Evolutionary conservation across 2,113 vertebrate genomes (phyloP).

Genomic region (Scophthalmus maximus): DNA sequence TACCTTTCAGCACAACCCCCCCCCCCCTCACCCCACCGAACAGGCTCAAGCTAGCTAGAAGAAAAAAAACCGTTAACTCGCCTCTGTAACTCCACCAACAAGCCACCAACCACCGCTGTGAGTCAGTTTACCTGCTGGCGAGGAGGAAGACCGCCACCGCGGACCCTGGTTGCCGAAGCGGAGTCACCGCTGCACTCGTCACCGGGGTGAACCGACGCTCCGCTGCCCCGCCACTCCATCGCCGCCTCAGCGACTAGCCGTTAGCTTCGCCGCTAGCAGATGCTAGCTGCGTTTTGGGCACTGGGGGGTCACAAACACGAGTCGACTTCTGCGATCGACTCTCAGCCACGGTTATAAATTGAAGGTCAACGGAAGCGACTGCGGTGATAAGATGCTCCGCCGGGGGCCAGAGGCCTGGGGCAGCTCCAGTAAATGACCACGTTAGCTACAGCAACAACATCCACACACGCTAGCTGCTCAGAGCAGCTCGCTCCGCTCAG

Average conservation of each 20-base stretch:
- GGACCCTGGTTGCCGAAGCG: slow-evolving; percentile 1
- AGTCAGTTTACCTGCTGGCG: slow-evolving; percentile 61
- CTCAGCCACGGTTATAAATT: not conserved
- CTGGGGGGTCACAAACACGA: not conserved
- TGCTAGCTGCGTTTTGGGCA: slow-evolving; percentile 41
- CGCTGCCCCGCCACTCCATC: slow-evolving; percentile 80
- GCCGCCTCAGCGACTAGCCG: slow-evolving; percentile 35
- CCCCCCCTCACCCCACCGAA: not conserved
- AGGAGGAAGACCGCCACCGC: slow-evolving; percentile 13
- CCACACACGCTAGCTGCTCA: not conserved
- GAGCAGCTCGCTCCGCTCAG: not conserved
- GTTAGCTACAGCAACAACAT: slow-evolving; percentile 19
- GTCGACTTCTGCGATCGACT: not conserved
- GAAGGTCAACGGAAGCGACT: not conserved
- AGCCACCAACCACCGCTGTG: too few species aligned
- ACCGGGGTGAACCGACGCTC: slow-evolving; percentile 22
- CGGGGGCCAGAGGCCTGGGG: too few species aligned
- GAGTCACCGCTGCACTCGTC: slow-evolving; percentile 48
- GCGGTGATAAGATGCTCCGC: too few species aligned
- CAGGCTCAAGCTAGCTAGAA: slow-evolving; percentile 32
- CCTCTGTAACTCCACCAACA: not conserved
- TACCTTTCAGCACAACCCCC: not conserved
- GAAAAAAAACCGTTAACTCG: not conserved
- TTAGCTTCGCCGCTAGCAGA: slow-evolving; percentile 25
- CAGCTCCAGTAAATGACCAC: too few species aligned